A percentile compares a stretch with the other conserved stretches of the same genome.
phyloP scores from a whole-genome alignment of 1,140 invertebrate genomes.

The Hetaerina americana region DNA sequence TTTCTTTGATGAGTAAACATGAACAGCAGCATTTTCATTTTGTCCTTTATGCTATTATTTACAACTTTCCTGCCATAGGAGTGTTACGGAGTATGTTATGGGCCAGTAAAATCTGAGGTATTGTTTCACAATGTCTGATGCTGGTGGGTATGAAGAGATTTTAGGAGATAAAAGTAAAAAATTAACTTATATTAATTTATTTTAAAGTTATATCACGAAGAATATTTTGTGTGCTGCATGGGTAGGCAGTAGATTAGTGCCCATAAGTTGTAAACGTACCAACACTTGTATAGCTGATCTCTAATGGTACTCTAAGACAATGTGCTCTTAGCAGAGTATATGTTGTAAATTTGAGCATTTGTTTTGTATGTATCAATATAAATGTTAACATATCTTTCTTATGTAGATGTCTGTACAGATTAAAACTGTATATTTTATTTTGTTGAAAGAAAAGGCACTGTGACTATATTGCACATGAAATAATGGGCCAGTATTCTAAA shows the following conservation, averaged over 20 bases:
- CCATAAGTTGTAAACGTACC: background rate
- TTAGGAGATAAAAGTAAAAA: no score
- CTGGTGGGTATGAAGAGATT: no score
- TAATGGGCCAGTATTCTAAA: background rate
- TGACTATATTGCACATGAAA: background rate
- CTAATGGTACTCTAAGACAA: background rate
- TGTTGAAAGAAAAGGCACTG: background rate
- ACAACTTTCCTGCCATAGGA: background rate
- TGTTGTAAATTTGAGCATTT: background rate
- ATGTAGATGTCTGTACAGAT: background rate
- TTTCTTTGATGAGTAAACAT: background rate
- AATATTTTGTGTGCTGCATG: background rate
- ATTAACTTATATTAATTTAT: no score
- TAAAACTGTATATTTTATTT: background rate
- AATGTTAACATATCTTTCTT: constrained; percentile 1
- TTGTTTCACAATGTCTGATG: no score
- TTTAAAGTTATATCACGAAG: no score
- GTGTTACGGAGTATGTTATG: no score
- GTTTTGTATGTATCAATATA: background rate
- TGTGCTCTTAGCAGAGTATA: background rate
- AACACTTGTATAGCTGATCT: background rate
- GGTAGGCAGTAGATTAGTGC: background rate
- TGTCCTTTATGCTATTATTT: background rate
- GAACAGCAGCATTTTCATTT: background rate
- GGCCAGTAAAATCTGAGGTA: no score